Evolutionary conservation across 2,113 vertebrate genomes (phyloP).

Genomic region (Elephas maximus): DNA sequence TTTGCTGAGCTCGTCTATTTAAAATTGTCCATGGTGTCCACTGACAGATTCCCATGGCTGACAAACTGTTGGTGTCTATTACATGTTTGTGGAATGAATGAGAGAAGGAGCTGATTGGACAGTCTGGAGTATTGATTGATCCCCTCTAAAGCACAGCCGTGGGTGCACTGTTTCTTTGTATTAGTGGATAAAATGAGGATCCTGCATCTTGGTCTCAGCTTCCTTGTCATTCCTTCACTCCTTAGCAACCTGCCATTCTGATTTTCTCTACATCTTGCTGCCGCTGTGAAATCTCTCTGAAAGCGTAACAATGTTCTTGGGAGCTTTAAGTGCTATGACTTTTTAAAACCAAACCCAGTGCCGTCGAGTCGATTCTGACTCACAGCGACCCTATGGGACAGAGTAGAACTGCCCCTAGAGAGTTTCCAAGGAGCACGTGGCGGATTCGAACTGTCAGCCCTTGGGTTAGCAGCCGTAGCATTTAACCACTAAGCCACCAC

Average conservation of each 20-base stretch:
- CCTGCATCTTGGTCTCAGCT: rapidly evolving
- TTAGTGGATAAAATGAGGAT: not conserved
- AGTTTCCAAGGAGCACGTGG: no score
- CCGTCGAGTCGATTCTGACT: no score
- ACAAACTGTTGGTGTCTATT: not conserved
- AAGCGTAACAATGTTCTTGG: not conserved
- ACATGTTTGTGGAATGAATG: not conserved
- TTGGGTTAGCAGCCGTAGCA: no score
- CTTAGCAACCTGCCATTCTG: not conserved
- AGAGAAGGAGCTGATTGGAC: not conserved
- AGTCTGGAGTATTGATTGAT: not conserved
- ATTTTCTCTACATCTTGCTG: not conserved
- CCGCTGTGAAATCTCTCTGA: not conserved
- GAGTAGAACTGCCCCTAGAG: no score
- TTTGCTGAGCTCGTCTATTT: not conserved
- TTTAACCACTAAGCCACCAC: no score
- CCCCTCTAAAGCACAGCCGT: rapidly evolving
- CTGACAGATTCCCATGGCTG: not conserved
- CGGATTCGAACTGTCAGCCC: no score
- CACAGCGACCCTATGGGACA: no score
- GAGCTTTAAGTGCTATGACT: not conserved
- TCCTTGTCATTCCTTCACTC: not conserved
- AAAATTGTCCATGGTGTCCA: not conserved
- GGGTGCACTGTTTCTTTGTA: rapidly evolving
- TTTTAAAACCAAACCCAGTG: not conserved